Conservation (phyloP, 2,113 vertebrate species). For the Hippocampus zosterae region DNA sequence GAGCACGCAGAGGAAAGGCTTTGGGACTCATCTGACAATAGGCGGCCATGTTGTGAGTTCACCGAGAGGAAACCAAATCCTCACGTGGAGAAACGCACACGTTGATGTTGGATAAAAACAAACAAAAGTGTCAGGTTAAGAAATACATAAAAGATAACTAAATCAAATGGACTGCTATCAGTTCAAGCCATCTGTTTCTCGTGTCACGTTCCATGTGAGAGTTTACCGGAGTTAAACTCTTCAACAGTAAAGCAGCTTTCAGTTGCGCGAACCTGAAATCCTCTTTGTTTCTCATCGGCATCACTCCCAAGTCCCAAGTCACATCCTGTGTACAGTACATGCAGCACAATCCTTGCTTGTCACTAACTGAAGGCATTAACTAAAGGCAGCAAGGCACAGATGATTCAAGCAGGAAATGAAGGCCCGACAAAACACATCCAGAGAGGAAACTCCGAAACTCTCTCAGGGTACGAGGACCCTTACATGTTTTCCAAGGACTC, state of each 20-base stretch:
- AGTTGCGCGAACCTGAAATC: not conserved
- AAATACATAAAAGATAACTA: not conserved
- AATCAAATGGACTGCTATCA: not conserved
- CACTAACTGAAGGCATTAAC: not conserved
- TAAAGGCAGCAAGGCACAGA: not conserved
- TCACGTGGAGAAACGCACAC: not conserved
- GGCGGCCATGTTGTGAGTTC: slow-evolving; percentile 17
- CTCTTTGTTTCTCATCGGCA: not conserved
- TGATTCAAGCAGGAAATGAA: not conserved
- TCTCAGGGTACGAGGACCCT: not conserved
- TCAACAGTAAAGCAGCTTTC: not conserved
- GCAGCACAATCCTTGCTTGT: not conserved
- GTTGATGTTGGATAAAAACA: slow-evolving; percentile 1
- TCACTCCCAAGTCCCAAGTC: slow-evolving; percentile 2
- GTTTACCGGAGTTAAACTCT: not conserved
- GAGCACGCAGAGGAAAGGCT: slow-evolving; percentile 44
- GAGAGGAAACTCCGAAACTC: not conserved
- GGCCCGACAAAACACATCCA: not conserved
- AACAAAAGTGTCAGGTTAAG: not conserved
- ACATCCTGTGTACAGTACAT: not conserved
- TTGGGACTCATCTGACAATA: slow-evolving; percentile 47
- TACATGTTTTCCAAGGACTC: too few relatives aligned
- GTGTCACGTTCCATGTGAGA: not conserved
- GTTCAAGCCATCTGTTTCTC: not conserved
- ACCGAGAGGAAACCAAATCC: not conserved